A percentile compares a stretch with the other conserved stretches of the same genome.
phyloP scores from a whole-genome alignment of 2,797 vertebrate species.

The Botia kubotai region DNA sequence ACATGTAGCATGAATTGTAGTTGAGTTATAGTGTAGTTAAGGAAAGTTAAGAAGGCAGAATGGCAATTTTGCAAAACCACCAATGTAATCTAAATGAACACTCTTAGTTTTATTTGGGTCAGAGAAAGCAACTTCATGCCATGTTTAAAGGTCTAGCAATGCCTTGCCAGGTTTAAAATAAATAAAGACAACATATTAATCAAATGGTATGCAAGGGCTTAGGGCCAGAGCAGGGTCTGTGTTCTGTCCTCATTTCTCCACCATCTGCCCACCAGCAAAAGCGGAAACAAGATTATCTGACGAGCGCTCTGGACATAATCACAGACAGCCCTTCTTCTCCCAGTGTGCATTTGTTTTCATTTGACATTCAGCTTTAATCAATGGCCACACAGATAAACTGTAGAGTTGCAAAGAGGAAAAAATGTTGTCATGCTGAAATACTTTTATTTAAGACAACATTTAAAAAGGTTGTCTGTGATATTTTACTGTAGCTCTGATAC shows the following conservation, averaged over 20 bases:
- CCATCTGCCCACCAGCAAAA: constrained; percentile 76
- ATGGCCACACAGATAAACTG: background rate
- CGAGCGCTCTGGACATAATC: constrained; percentile 64
- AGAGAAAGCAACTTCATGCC: background rate
- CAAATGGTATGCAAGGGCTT: constrained; percentile 67
- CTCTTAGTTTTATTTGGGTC: constrained; percentile 17
- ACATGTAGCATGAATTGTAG: constrained; percentile 2
- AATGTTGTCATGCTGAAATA: background rate
- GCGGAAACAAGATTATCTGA: constrained; percentile 77
- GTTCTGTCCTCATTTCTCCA: constrained; percentile 64
- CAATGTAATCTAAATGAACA: background rate
- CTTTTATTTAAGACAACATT: too few relatives aligned
- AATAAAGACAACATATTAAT: constrained; percentile 36
- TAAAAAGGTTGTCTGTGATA: too few relatives aligned
- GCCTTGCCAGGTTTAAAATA: background rate
- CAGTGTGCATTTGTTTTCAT: constrained; percentile 37
- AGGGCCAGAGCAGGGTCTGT: constrained; percentile 56
- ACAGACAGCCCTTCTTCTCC: constrained; percentile 58
- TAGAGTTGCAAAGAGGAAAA: background rate
- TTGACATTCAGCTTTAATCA: constrained; percentile 10
- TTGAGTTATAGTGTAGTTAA: background rate
- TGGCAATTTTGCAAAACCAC: too few relatives aligned
- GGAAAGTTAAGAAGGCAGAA: background rate
- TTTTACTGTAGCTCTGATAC: too few relatives aligned
- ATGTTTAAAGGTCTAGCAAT: background rate